Percentiles rank a stretch among this genome's conserved stretches.
Evolutionary conservation across 2,113 vertebrate genomes (phyloP).

Genomic region (Gymnobelideus leadbeateri): DNA sequence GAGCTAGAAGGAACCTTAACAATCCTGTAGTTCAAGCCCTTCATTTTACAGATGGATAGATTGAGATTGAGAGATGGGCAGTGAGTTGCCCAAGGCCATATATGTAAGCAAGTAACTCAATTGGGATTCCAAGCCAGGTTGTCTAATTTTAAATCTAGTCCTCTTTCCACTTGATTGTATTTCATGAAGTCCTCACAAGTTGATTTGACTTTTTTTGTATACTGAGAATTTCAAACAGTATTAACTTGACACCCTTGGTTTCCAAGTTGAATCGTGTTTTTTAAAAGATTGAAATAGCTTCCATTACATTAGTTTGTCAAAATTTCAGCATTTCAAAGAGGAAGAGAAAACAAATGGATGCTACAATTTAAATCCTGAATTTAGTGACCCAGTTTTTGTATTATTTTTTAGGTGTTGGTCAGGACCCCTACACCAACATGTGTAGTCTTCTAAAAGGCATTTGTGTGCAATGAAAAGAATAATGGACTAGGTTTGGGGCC

Average conservation of each 20-base stretch:
- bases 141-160: neutral
- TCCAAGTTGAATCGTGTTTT: neutral
- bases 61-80: neutral
- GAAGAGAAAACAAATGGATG: neutral
- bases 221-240: neutral
- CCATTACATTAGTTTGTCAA: neutral
- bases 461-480: neutral
- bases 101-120: neutral
- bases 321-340: conserved; percentile 14
- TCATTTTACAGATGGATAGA: neutral
- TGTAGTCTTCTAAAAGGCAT: neutral
- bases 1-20: neutral
- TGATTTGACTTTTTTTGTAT: neutral
- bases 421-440: neutral
- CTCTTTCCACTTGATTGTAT: neutral
- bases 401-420: neutral
- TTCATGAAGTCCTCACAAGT: neutral
- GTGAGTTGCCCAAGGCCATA: neutral
- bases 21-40: neutral
- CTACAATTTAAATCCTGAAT: neutral
- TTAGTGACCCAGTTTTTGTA: neutral
- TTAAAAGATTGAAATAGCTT: neutral
- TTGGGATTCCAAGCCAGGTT: neutral
- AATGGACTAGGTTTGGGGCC: neutral
- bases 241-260: neutral